Evolutionary conservation across 2,797 vertebrate genomes (phyloP).

Genomic region (Zenarchopterus dispar): DNA sequence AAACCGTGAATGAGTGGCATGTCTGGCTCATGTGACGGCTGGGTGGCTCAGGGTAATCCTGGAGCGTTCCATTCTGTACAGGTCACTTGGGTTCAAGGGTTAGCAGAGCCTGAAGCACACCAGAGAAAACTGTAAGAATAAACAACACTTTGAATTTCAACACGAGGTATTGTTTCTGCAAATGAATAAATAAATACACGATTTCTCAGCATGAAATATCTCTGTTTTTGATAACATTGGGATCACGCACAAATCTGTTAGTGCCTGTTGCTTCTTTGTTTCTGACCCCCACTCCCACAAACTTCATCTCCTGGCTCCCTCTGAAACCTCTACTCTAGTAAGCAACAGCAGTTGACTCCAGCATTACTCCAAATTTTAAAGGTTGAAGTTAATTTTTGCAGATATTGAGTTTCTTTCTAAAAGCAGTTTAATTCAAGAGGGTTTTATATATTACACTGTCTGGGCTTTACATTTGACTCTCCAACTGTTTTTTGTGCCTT

Average conservation of each 20-base stretch:
- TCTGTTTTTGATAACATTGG: background rate
- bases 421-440: no score
- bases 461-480: background rate
- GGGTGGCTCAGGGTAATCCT: constrained; percentile 60
- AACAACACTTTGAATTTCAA: constrained; percentile 12
- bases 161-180: background rate
- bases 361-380: no score
- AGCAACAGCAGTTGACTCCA: no score
- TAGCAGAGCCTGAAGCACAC: constrained; percentile 38
- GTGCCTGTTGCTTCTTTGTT: background rate
- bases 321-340: background rate
- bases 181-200: background rate
- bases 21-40: constrained; percentile 68
- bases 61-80: constrained; percentile 59
- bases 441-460: background rate
- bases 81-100: constrained; percentile 54
- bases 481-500: no score
- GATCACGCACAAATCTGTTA: constrained; percentile 23
- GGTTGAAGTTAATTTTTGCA: no score
- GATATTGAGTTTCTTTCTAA: no score
- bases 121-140: constrained; percentile 12
- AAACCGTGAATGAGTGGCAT: constrained; percentile 69
- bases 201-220: background rate
- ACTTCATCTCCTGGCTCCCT: background rate
- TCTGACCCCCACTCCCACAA: no score